Evolutionary conservation across 1,140 invertebrate genomes (phyloP), one percentile per base, ranked within the genome.

Genomic region (Anastatus disparis): DNA sequence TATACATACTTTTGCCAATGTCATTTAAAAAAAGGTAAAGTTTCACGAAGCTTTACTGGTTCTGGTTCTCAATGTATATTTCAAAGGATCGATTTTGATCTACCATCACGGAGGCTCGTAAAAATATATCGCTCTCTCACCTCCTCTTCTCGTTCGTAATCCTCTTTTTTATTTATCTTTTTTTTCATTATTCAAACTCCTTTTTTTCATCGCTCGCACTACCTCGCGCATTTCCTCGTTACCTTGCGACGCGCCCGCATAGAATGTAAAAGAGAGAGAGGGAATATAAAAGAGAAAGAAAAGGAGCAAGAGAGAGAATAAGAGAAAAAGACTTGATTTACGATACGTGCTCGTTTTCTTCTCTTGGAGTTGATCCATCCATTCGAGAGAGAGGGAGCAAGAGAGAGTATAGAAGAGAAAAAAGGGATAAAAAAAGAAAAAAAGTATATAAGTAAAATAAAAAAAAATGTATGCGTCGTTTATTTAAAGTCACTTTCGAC

Each of bases 401-500:
- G 61, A 68, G 29, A 20, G 35, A 69, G 27, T 74, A 66, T 17
- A 44, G 42, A 27, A 68, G 46, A 35, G 67, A 59, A 52, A 50
- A 42, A 35, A 8, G 26, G 31, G 59, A 56, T 58, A 35, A 10
- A 10, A 35, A 4, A 35, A 4, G 63, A 35, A 10, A 10, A 35
- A 4, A 35, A 4, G n/a, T 53, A 67, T 70, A 64, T 42, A 40
- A 55, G 70, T 55, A 69, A 72, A 55, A 69, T 72, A 72, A 65
- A 56, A 74, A 76, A 77, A 75, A 74, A 70, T 64, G 70, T 35
- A 35, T 50, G 46, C 74, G 77, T 80, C 75, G 79, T 79, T 82
- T 82, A 81, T 83, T 82, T 79, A 79, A 76, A 83, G 81, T 83
- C 76, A 78, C 78, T 81, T 82, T 84, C 80, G 80, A 84, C 81